Percentiles rank a stretch among this genome's conserved stretches.
Conservation (phyloP, 1,140 invertebrate species). For the Lordiphosa stackelbergi region DNA sequence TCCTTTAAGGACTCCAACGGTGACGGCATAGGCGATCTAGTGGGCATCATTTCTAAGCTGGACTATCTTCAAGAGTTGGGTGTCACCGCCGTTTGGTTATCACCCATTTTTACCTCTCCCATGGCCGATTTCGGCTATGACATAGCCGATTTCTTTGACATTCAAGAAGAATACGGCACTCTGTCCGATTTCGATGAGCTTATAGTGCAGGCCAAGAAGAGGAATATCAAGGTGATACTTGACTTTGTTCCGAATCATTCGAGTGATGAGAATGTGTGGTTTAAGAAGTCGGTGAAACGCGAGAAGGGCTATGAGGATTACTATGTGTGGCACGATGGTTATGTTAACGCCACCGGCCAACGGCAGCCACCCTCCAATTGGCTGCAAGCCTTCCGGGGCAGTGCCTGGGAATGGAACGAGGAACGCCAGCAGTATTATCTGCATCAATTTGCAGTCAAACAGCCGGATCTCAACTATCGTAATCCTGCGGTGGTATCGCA, state of each 20-base stretch:
- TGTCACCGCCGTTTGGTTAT: constrained; percentile 83
- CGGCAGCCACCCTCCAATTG: constrained; percentile 83
- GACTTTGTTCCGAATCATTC: constrained; percentile 84
- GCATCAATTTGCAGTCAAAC: constrained; percentile 81
- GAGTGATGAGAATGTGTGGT: constrained; percentile 84
- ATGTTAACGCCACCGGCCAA: constrained; percentile 47
- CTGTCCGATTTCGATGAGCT: constrained; percentile 85
- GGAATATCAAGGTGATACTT: constrained; percentile 67
- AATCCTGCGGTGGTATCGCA: constrained; percentile 81
- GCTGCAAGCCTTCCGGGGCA: constrained; percentile 80
- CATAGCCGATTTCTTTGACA: constrained; percentile 83
- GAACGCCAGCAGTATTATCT: constrained; percentile 82
- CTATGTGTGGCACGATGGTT: constrained; percentile 84
- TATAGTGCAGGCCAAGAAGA: constrained; percentile 79
- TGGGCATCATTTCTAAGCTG: constrained; percentile 79
- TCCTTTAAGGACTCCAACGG: constrained; percentile 85
- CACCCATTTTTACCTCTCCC: constrained; percentile 84
- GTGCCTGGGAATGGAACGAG: constrained; percentile 83
- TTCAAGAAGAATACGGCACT: constrained; percentile 85
- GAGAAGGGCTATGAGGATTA: constrained; percentile 82
- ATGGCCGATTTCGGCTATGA: constrained; percentile 85
- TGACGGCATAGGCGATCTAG: constrained; percentile 83
- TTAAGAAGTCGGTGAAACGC: constrained; percentile 80
- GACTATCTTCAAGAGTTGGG: constrained; percentile 79
- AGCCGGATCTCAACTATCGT: constrained; percentile 86